These are phyloP conservation scores for Typhlomys cinereus DNA, from an alignment of 2,113 vertebrate species.

Conservation along the genomic window DNA sequence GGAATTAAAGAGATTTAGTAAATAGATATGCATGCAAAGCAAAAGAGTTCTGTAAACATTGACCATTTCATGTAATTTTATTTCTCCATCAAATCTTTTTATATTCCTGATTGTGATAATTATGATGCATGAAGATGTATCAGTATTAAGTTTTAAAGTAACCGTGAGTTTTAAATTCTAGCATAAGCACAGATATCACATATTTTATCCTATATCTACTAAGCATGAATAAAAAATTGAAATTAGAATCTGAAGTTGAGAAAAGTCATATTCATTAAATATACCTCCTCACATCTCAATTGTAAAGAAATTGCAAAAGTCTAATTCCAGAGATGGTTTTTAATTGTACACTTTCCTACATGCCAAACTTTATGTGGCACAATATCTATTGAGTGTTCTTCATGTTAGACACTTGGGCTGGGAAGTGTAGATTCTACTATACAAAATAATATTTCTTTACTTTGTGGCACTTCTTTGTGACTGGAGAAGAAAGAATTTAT, in stretches of 20 bases:
- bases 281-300: not conserved
- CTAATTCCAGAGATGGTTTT: not conserved
- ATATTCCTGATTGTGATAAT: not conserved
- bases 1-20: conserved; percentile 44
- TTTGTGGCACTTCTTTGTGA: not conserved
- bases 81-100: conserved; percentile 32
- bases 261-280: conserved; percentile 4
- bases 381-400: not conserved
- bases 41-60: conserved; percentile 8
- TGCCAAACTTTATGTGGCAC: not conserved
- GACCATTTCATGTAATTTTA: conserved; percentile 30
- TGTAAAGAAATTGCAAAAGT: conserved; percentile 13
- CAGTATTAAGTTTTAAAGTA: conserved; percentile 5
- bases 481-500: not conserved
- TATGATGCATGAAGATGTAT: not conserved
- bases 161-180: not conserved
- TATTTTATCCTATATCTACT: not conserved
- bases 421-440: not conserved
- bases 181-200: not conserved
- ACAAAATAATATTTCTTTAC: not conserved
- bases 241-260: conserved; percentile 35
- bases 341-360: not conserved
- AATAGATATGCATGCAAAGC: not conserved
- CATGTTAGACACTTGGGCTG: not conserved
- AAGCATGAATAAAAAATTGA: conserved; percentile 4